phyloP scores from a whole-genome alignment of 2,888 invertebrate species.

The Patella pellucida region DNA sequence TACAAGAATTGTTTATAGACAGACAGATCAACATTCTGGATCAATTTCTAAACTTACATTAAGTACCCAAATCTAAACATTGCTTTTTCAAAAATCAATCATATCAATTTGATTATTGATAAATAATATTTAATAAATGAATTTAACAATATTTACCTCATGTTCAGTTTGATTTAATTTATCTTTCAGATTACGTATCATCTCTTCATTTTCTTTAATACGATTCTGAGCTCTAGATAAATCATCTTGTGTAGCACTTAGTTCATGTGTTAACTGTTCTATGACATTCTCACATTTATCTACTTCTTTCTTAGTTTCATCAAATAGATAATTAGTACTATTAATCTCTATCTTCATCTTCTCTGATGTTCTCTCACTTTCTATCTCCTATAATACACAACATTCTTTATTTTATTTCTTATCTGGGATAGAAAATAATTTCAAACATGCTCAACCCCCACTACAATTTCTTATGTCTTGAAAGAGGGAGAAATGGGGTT shows the following conservation, averaged over 20 bases:
- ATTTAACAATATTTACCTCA: slow-evolving; percentile 47
- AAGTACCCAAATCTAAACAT: too few species aligned
- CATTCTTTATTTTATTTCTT: not conserved
- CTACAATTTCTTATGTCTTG: too few species aligned
- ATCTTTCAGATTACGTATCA: slow-evolving; percentile 56
- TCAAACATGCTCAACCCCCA: too few species aligned
- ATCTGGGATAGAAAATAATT: too few species aligned
- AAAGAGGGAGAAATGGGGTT: too few species aligned
- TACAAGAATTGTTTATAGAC: too few species aligned
- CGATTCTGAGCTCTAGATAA: slow-evolving; percentile 55
- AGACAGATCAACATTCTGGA: too few species aligned
- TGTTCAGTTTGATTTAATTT: slow-evolving; percentile 54
- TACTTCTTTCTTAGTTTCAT: slow-evolving; percentile 59
- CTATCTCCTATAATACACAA: slow-evolving; percentile 46
- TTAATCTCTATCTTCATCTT: slow-evolving; percentile 58
- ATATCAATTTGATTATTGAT: not conserved
- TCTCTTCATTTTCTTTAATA: slow-evolving; percentile 56
- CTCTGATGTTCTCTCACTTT: slow-evolving; percentile 58
- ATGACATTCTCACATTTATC: slow-evolving; percentile 65
- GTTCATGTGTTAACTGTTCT: slow-evolving; percentile 64
- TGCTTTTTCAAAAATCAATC: too few species aligned
- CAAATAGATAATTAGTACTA: slow-evolving; percentile 57
- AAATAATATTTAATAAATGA: not conserved
- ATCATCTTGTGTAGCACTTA: slow-evolving; percentile 61
- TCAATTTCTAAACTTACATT: too few species aligned